A percentile compares a stretch with the other conserved stretches of the same genome.
phyloP scores from a whole-genome alignment of 2,113 vertebrate genomes.

The Lota lota region DNA sequence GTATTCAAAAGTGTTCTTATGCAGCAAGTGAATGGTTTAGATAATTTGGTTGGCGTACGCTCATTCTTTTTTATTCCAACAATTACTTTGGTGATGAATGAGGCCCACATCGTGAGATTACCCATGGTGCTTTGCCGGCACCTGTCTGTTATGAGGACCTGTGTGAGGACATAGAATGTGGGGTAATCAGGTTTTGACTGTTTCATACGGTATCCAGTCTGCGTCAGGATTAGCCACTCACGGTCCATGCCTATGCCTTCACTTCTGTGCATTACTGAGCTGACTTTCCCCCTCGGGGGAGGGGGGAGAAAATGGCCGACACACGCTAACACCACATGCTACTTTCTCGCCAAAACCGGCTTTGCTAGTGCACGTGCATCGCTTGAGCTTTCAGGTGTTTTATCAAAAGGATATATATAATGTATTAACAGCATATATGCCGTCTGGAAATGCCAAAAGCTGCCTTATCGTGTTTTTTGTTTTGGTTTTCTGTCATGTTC shows the following conservation, averaged over 20 bases:
- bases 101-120: conserved; percentile 25
- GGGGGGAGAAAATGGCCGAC: too few species aligned
- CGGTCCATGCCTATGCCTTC: conserved; percentile 41
- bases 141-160: conserved; percentile 43
- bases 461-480: conserved; percentile 71
- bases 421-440: conserved; percentile 62
- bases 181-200: conserved; percentile 51
- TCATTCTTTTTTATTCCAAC: background rate
- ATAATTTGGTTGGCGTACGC: background rate
- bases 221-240: conserved; percentile 37
- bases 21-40: conserved; percentile 38
- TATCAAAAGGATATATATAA: conserved; percentile 60
- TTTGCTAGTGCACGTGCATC: conserved; percentile 44
- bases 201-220: conserved; percentile 29
- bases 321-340: too few species aligned
- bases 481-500: conserved; percentile 15
- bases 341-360: too few species aligned
- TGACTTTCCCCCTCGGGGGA: background rate
- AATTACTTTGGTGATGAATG: too few species aligned
- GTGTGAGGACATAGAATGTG: conserved; percentile 18
- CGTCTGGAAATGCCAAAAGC: conserved; percentile 72
- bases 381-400: conserved; percentile 63
- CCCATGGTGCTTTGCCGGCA: conserved; percentile 33
- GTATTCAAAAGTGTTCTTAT: conserved; percentile 69
- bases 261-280: conserved; percentile 29